Conservation (phyloP, 2,113 vertebrate genomes). For the Menidia beryllina region DNA sequence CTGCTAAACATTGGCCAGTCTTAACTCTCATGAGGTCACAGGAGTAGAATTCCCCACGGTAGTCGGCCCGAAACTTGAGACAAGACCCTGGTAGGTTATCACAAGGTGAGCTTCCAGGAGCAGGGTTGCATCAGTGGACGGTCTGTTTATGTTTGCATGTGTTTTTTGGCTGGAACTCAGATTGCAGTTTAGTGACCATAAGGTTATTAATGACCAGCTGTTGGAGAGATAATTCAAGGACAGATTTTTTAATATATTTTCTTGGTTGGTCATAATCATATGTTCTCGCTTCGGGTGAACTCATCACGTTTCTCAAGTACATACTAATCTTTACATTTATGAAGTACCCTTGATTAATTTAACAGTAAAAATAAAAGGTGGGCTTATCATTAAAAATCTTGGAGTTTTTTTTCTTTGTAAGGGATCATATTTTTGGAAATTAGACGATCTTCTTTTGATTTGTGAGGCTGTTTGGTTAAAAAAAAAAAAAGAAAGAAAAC, state of each 20-base stretch:
- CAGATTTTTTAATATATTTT: background rate
- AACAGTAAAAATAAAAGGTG: conserved; percentile 6
- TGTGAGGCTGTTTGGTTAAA: conserved; percentile 43
- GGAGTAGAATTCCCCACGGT: conserved; percentile 3
- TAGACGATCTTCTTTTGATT: conserved; percentile 6
- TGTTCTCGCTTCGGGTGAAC: conserved; percentile 15
- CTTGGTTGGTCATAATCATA: conserved; percentile 8
- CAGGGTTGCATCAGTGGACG: conserved; percentile 20
- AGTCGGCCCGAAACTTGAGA: conserved; percentile 17
- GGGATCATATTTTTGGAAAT: background rate
- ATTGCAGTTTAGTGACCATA: conserved; percentile 28
- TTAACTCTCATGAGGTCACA: conserved; percentile 23
- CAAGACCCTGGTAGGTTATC: conserved; percentile 25
- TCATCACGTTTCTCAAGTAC: conserved; percentile 8
- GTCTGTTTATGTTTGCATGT: conserved; percentile 50
- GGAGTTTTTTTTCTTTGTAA: background rate
- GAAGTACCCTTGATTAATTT: conserved; percentile 22
- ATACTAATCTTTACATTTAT: conserved; percentile 20
- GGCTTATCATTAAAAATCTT: conserved; percentile 21
- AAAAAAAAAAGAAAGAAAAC: conserved; percentile 8
- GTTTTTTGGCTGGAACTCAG: conserved; percentile 32
- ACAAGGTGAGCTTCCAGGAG: conserved; percentile 6
- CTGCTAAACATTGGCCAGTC: conserved; percentile 1
- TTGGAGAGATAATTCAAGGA: background rate
- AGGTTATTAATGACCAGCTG: conserved; percentile 18